These are phyloP conservation scores for Triops longicaudatus DNA, from an alignment of 1,140 invertebrate genomes.

Conservation along the genomic window DNA sequence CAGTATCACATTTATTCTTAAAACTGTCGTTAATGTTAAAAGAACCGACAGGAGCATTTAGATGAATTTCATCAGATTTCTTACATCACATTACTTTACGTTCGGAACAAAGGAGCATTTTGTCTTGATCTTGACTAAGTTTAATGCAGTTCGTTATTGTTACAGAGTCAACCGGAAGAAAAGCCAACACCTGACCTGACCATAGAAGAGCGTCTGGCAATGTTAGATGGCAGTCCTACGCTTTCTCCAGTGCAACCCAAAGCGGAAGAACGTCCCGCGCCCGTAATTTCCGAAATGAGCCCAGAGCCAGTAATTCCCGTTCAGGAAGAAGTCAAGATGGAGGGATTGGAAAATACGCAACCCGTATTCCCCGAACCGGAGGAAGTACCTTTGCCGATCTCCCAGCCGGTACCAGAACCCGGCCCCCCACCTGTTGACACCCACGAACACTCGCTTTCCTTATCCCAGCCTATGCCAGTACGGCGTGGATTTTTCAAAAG, in stretches of 20 bases:
- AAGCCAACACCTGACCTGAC: background rate
- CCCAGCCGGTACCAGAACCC: background rate
- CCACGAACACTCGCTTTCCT: background rate
- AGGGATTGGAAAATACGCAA: background rate
- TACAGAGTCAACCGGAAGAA: background rate
- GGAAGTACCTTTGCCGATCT: background rate
- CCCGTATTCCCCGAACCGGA: background rate
- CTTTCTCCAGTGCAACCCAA: background rate
- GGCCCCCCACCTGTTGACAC: background rate
- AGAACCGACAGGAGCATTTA: too few species aligned
- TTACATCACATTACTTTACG: too few species aligned
- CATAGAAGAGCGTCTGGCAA: background rate
- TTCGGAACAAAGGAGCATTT: too few species aligned
- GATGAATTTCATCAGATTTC: too few species aligned
- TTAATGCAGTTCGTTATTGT: background rate
- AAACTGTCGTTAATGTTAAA: too few species aligned
- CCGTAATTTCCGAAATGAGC: background rate
- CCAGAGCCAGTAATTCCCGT: background rate
- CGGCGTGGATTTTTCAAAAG: conserved; percentile 20
- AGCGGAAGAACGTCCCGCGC: background rate
- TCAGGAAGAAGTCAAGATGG: background rate
- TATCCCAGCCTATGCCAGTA: background rate
- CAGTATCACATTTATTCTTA: too few species aligned
- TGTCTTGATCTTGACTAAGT: background rate
- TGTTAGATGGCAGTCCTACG: background rate